Evolutionary conservation across 2,797 vertebrate genomes (phyloP).

Genomic region (Enteromius afrohamiltoni): DNA sequence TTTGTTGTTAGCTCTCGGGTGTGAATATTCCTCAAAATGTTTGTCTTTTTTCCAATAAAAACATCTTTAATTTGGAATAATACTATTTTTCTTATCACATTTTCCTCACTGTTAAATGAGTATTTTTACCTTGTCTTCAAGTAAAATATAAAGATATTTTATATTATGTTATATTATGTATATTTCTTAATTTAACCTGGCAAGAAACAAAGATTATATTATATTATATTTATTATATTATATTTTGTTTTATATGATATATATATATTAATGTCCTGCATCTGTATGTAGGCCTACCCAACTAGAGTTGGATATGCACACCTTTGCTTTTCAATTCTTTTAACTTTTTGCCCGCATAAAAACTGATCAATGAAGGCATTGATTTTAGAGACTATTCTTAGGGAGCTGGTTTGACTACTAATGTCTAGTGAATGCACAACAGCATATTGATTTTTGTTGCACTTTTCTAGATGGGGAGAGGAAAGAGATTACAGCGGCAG

Average conservation of each 20-base stretch:
- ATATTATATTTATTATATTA: not conserved
- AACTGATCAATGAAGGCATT: not conserved
- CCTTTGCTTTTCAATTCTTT: not conserved
- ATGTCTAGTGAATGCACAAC: not conserved
- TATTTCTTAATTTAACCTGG: not conserved
- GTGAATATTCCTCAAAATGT: not conserved
- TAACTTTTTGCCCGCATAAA: not conserved
- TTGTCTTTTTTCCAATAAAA: not conserved
- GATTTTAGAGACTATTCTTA: not conserved
- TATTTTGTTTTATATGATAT: no score
- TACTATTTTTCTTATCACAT: not conserved
- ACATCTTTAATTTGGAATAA: not conserved
- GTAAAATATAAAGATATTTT: not conserved
- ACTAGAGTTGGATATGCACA: not conserved
- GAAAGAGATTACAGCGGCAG: conserved; percentile 81
- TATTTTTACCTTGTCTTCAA: not conserved
- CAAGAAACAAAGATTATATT: not conserved
- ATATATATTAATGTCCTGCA: not conserved
- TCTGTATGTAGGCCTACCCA: not conserved
- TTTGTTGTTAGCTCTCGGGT: not conserved
- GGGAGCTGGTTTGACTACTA: not conserved
- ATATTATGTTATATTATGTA: not conserved
- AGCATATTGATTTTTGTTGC: conserved; percentile 42
- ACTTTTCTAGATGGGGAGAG: conserved; percentile 89
- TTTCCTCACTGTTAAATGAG: not conserved